A percentile compares a stretch with the other conserved stretches of the same genome.
Conservation (phyloP, 2,113 vertebrate species). For the Baryphthengus martii region DNA sequence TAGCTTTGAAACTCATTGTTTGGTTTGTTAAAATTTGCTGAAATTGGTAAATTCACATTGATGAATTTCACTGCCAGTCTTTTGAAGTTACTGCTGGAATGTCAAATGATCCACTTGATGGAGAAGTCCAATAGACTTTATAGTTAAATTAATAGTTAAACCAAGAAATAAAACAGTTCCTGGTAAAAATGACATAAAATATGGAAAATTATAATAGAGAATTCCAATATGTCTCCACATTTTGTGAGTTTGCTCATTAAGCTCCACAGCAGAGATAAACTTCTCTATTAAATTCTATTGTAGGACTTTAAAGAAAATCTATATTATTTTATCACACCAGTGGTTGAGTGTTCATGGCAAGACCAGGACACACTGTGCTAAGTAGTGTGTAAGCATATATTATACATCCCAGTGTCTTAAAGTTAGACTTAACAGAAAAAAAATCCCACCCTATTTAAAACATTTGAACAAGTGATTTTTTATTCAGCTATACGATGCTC, state of each 20-base stretch:
- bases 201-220: not conserved
- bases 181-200: constrained; percentile 15
- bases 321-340: constrained; percentile 9
- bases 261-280: constrained; percentile 17
- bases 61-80: constrained; percentile 10
- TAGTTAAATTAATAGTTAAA: constrained; percentile 19
- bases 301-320: constrained; percentile 22
- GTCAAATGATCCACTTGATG: not conserved
- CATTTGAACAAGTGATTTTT: not conserved
- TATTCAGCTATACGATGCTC: not conserved
- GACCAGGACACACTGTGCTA: not conserved
- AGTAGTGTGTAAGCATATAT: not conserved
- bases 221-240: not conserved
- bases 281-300: constrained; percentile 17
- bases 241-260: constrained; percentile 48
- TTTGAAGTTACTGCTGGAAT: not conserved
- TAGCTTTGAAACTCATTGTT: not conserved
- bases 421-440: not conserved
- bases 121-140: not conserved
- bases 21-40: not conserved
- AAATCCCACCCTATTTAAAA: not conserved
- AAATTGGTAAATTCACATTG: not conserved
- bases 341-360: not conserved
- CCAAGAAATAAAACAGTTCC: constrained; percentile 16
- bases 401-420: not conserved